Evolutionary conservation across 2,797 vertebrate genomes (phyloP), one percentile per base, ranked within the genome.

Genomic region (Clamator glandarius): DNA sequence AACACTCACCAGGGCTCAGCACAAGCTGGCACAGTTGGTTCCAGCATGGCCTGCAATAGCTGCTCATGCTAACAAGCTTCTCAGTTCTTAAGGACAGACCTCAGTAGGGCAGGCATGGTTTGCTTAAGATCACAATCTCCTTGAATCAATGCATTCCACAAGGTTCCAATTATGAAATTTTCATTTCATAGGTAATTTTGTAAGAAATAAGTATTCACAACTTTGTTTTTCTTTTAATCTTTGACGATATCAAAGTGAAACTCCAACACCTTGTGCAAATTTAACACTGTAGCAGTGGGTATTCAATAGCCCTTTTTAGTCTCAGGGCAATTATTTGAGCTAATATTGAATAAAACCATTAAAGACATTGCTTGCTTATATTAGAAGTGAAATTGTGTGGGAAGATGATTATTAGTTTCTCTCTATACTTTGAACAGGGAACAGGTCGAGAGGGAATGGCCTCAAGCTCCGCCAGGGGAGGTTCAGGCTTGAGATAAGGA

Each of bases 181-280:
- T 74, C 2, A 19, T 79, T 52, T 48, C 50, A 9, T 25, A 31
- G 0, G 6, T 6, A 11, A 11, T 31, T 64, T 57, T 46, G 13
- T 42, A 67, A 44, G 18, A 87, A 63, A 74, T 23, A 50, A 21
- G 0, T 84, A 66, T 91, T 51, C 20, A 35, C 24, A 51, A 12
- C 0, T 24, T 70, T 54, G 63, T 16, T 26, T 7, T 1, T 48
- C 51, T 26, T 28, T 28, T 48, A 48, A 29, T 2, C 12, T 19
- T 3, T 19, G 6, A 28, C 36, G 0, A 0, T 46, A 41, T 41
- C 33, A 29, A 66, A 73, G 19, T 57, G 6, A 8, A 72, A 64
- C 6, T 51, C 25, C 58, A 18, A 25, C 3, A 13, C 33, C 61
- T 72, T 41, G 14, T 73, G 50, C 50, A 68, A 68, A 82, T 58